Evolutionary conservation across 2,888 invertebrate species (phyloP).

Genomic region (Scelioninae gen. 2): DNA sequence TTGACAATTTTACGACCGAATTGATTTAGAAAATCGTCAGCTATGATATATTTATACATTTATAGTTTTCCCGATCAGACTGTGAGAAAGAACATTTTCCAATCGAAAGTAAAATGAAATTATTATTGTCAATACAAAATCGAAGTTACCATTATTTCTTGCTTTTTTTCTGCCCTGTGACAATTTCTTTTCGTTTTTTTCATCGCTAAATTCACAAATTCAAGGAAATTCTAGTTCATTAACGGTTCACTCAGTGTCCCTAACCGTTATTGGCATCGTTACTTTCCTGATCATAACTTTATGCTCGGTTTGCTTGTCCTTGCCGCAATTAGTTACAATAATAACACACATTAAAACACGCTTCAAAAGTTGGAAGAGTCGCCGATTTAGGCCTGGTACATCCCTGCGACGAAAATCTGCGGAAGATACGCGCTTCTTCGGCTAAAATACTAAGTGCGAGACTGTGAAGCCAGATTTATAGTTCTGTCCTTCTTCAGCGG

Average conservation of each 20-base stretch:
- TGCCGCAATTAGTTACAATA: slow-evolving; percentile 31
- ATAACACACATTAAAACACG: slow-evolving; percentile 54
- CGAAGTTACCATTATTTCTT: slow-evolving; percentile 13
- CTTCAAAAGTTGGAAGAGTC: slow-evolving; percentile 53
- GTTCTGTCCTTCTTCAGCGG: too few species aligned
- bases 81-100: slow-evolving; percentile 23
- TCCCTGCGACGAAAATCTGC: slow-evolving; percentile 56
- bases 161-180: background rate
- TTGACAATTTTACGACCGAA: slow-evolving; percentile 22
- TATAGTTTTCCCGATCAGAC: slow-evolving; percentile 32
- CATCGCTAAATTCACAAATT: too few species aligned
- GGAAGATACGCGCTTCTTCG: slow-evolving; percentile 50
- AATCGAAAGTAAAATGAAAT: slow-evolving; percentile 14
- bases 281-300: slow-evolving; percentile 9
- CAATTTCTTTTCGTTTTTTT: slow-evolving; percentile 5
- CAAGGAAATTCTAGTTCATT: slow-evolving; percentile 28
- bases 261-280: background rate
- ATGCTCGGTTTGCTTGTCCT: slow-evolving; percentile 18
- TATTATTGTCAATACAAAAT: slow-evolving; percentile 55
- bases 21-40: slow-evolving; percentile 45
- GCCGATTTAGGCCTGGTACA: slow-evolving; percentile 53
- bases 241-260: slow-evolving; percentile 13
- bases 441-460: slow-evolving; percentile 40
- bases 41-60: slow-evolving; percentile 40
- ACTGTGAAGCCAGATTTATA: too few species aligned